Percentiles rank a stretch among this genome's conserved stretches.
Conservation (phyloP, 2,797 vertebrate species). For the Lemur catta region DNA sequence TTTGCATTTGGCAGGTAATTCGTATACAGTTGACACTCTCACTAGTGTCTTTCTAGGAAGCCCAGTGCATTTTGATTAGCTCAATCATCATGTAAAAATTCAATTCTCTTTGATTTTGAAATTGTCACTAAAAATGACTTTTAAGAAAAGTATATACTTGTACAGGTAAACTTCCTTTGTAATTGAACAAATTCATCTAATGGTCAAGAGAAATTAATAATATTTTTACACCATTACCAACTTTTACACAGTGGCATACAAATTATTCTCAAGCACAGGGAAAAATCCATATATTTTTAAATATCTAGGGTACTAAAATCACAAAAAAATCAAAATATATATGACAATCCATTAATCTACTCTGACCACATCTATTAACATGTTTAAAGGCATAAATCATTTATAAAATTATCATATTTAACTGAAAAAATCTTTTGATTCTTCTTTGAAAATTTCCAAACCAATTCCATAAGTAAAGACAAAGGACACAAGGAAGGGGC, state of each 20-base stretch:
- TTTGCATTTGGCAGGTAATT: neutral
- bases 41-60: neutral
- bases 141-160: neutral
- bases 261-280: neutral
- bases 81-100: neutral
- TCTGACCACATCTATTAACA: neutral
- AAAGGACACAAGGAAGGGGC: neutral
- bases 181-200: neutral
- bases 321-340: neutral
- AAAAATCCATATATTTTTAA: neutral
- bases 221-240: neutral
- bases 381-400: neutral
- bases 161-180: neutral
- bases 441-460: neutral
- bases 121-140: neutral
- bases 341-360: neutral
- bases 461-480: neutral
- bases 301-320: neutral
- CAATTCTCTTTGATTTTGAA: neutral
- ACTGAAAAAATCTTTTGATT: slow-evolving; percentile 3
- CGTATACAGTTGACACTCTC: neutral
- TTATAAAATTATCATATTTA: neutral
- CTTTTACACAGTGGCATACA: neutral
- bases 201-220: neutral
- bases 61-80: neutral